Base-by-base conservation (phyloP, 2,888 invertebrate species). In the Microctonus hyperodae region DNA sequence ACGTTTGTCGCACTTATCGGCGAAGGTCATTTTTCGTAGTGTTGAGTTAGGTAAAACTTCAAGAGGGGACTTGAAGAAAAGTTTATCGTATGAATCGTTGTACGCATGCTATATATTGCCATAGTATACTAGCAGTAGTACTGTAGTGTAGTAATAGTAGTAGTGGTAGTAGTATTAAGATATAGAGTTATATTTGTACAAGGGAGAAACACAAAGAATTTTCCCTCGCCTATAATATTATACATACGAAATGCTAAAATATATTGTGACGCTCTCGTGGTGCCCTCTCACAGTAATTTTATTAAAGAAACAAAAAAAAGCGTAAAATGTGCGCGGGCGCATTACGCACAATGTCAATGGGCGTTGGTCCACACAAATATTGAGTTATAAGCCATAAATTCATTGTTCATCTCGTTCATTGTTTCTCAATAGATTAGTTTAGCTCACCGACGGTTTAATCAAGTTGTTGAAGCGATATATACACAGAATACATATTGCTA, bases 361-460 rank as follows among this genome's bases (percentile, higher is more conserved):
- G 59, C 60, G 65, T 65, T 65, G 65, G 65, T 65, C 53, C 31
- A 59, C 25, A 11, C 35, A 55, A 60, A 40, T 53, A 48, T 56
- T 48, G 57, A 64, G 33, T 64, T 57, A 64, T 55, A 31, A 57
- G 25, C 35, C 5, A 28, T 48, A 58, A 58, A 59, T 35, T 53
- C 60, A 59, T 65, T 62, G 61, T 62, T 62, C 53, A 53, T 51
- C 35, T n/a, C 53, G 50, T 60, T 44, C 40, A 59, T 59, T 59
- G 59, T 59, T 59, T 40, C 44, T 25, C 16, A 22, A 23, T 13
- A n/a, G 64, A 59, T 51, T 65, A 37, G 60, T 59, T 65, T 53
- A 55, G 56, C 16, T 64, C 57, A 56, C 64, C 48, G 56, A 48
- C 48, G 44, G 64, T 65, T 65, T 53, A 65, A 65, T 65, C 53